Percentiles rank a stretch among this genome's conserved stretches.
These are phyloP conservation scores for Pelecanoides urinatrix DNA, from an alignment of 2,113 vertebrate species.

Conservation along the genomic window DNA sequence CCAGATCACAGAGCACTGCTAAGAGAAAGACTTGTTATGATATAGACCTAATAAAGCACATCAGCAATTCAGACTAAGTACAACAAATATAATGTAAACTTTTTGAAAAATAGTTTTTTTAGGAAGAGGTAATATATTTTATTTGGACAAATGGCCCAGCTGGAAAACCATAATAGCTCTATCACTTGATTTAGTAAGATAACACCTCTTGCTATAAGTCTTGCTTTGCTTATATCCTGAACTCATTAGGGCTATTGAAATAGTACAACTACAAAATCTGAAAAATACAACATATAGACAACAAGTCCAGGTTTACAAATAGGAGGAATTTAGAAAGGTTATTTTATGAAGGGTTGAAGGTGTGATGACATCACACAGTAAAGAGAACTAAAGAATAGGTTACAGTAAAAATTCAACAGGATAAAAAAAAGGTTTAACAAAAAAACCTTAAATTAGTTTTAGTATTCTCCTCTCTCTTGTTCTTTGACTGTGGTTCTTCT, in stretches of 20 bases:
- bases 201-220: neutral
- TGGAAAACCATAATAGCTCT: neutral
- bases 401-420: neutral
- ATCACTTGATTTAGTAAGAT: neutral
- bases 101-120: neutral
- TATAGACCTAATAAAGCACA: neutral
- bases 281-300: neutral
- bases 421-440: neutral
- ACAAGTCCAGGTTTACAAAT: neutral
- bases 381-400: neutral
- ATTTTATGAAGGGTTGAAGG: neutral
- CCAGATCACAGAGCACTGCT: neutral
- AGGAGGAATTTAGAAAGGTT: neutral
- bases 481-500: neutral
- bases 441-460: neutral
- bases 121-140: neutral
- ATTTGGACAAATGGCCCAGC: neutral
- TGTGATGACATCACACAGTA: neutral
- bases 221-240: neutral
- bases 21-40: neutral
- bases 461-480: neutral
- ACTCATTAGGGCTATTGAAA: neutral
- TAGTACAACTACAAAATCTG: neutral
- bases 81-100: neutral
- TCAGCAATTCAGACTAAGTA: neutral